Percentiles rank a stretch among this genome's conserved stretches.
Conservation (phyloP, 2,888 invertebrate species). For the Rhogogaster chlorosoma region DNA sequence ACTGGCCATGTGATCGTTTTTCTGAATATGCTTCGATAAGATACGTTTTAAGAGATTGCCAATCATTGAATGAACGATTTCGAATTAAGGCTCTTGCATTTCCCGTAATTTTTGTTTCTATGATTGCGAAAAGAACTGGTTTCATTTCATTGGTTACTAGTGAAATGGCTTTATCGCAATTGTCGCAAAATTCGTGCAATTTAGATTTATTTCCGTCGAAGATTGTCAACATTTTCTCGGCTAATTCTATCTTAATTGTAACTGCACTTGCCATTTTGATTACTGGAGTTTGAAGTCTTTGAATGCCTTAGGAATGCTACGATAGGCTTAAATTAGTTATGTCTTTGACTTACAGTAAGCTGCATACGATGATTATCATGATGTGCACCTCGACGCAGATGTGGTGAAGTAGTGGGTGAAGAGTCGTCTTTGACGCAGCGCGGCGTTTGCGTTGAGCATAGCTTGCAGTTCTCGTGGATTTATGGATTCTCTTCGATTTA, state of each 20-base stretch:
- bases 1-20: slow-evolving; percentile 63
- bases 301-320: background rate
- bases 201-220: slow-evolving; percentile 58
- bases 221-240: slow-evolving; percentile 50
- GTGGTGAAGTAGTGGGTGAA: background rate
- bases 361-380: background rate
- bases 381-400: background rate
- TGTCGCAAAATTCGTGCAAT: slow-evolving; percentile 57
- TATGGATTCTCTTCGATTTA: background rate
- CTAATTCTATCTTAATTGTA: slow-evolving; percentile 54
- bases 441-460: background rate
- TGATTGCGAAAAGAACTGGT: slow-evolving; percentile 57
- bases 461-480: background rate
- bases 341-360: background rate
- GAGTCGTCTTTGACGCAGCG: background rate
- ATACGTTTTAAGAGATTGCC: slow-evolving; percentile 57
- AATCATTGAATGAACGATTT: slow-evolving; percentile 60
- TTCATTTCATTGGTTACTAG: slow-evolving; percentile 47
- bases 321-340: background rate
- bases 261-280: background rate
- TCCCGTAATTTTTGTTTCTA: slow-evolving; percentile 60
- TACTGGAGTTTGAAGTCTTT: background rate
- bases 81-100: slow-evolving; percentile 59
- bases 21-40: slow-evolving; percentile 59
- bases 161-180: slow-evolving; percentile 51